Conservation (phyloP, 1,140 invertebrate species). For the Achatina immaculata region DNA sequence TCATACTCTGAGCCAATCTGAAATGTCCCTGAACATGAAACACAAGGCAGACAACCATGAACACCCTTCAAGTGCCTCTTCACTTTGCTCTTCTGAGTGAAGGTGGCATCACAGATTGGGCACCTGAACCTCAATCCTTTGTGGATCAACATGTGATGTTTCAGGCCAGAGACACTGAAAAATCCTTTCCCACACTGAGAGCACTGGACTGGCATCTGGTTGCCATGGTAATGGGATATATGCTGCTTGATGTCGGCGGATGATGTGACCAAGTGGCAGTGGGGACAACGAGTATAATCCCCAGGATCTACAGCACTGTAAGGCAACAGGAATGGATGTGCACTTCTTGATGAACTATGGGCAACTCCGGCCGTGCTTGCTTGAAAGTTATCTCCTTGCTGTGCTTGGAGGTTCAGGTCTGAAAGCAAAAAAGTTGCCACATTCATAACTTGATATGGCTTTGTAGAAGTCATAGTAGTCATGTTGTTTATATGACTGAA, state of each 20-base stretch:
- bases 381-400: background rate
- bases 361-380: background rate
- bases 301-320: background rate
- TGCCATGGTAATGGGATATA: background rate
- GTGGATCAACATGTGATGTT: constrained; percentile 8
- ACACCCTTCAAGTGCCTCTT: constrained; percentile 6
- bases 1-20: constrained; percentile 9
- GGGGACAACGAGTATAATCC: background rate
- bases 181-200: constrained; percentile 6
- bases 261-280: background rate
- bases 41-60: constrained; percentile 24
- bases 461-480: background rate
- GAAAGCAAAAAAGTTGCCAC: constrained; percentile 1
- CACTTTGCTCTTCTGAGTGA: constrained; percentile 26
- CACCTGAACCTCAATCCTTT: constrained; percentile 7
- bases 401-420: background rate
- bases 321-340: background rate
- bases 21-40: constrained; percentile 11
- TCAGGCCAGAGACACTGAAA: constrained; percentile 2
- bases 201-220: constrained; percentile 4
- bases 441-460: background rate
- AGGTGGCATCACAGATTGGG: constrained; percentile 23
- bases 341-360: background rate
- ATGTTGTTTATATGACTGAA: background rate
- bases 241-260: constrained; percentile 2